Percentiles rank a stretch among this genome's conserved stretches.
phyloP scores from a whole-genome alignment of 2,113 vertebrate genomes.

The Colaptes auratus region DNA sequence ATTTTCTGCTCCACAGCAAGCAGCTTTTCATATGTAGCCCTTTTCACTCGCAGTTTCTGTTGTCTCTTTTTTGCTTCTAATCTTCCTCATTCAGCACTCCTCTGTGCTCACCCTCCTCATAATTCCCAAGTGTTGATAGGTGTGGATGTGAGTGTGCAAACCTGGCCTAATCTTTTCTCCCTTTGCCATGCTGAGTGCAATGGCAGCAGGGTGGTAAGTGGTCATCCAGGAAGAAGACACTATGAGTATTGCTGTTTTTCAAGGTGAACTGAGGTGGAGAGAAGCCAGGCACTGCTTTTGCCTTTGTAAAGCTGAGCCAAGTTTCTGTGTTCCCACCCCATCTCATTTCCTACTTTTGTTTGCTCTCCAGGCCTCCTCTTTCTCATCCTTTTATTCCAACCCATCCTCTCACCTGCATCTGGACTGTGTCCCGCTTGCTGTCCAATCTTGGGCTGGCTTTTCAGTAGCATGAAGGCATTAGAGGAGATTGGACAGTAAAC shows the following conservation, averaged over 20 bases:
- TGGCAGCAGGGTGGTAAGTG: background rate
- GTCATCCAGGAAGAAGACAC: background rate
- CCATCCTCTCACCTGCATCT: constrained; percentile 1
- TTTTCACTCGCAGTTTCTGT: background rate
- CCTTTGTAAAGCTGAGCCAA: background rate
- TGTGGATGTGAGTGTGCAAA: background rate
- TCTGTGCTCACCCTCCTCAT: background rate
- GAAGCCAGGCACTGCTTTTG: background rate
- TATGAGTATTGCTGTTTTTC: background rate
- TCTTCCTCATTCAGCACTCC: background rate
- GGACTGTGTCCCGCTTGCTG: background rate
- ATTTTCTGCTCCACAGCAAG: background rate
- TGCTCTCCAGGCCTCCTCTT: background rate
- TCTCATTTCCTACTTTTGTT: background rate
- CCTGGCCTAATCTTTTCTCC: background rate
- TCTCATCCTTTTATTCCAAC: background rate
- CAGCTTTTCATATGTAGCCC: background rate
- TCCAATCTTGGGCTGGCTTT: background rate
- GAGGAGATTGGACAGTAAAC: background rate
- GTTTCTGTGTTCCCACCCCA: background rate
- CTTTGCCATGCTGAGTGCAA: background rate
- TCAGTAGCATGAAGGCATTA: background rate
- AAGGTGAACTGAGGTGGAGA: background rate
- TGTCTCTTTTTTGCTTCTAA: background rate
- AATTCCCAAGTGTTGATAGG: background rate